Evolutionary conservation across 2,113 vertebrate genomes (phyloP), one percentile per base, ranked within the genome.

Genomic region (Malaclemys terrapin): DNA sequence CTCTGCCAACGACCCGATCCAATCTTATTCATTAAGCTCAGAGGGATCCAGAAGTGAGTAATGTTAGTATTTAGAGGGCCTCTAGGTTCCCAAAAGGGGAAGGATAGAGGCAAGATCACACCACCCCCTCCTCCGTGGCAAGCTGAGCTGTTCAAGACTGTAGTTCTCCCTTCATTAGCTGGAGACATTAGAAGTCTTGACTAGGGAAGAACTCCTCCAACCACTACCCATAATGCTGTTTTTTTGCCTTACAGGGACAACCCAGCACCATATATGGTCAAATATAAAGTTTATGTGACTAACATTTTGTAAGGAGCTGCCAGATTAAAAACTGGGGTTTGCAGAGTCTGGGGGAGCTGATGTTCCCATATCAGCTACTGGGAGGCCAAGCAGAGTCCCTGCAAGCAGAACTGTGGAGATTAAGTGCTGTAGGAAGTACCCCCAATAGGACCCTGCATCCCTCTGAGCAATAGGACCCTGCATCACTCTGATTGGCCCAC

Each of bases 261-360:
- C 81, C 87, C 93, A 88, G 31, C 31, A 16, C 14, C 29, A 91
- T 52, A 91, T 80, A 93, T 22, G 92, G 94, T 96, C 92, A 91
- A 91, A 95, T 83, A 53, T 22, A 95, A 57, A 93, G 95, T 87
- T 96, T 80, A n/a, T 89, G 85, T 12, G 13, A 96, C 95, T 95
- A 96, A 84, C 88, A 76, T 69, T 69, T 69, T 69, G 7, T 69
- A 69, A 69, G 31, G 31, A 19, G 9, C 10, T 2, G 4, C 2
- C n/a, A 38, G 19, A n/a, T 38, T 72, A 72, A 22, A 22, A 35
- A n/a, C 31, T 8, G 31, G n/a, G 17, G 17, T 72, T 72, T 72
- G n/a, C 35, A 72, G 35, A n/a, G 17, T 16, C 62, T 19, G 14
- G 35, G 62, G 35, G 65, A 65, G 13, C 62, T 35, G 31, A 72